Base-by-base conservation (phyloP, 2,888 invertebrate species). In the Synergus umbraculus region DNA sequence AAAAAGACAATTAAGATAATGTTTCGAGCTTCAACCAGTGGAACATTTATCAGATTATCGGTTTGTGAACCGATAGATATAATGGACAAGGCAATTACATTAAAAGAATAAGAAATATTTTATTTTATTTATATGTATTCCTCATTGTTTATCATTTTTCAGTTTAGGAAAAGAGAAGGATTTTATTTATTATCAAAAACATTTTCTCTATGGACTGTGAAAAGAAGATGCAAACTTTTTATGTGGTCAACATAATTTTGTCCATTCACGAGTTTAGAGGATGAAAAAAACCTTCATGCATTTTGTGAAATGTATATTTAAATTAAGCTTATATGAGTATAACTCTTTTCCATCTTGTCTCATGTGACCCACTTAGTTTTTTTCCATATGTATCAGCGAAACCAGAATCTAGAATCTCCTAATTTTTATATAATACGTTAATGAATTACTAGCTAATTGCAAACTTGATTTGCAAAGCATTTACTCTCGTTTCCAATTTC, bases 291-390 rank as follows among this genome's bases (percentile, higher is more conserved):
- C 44, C 43, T 44, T 22, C 44, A 46, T 60, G 18, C 9, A 67
- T 22, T 67, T 46, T 67, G 18, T n/a, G 22, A 67, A 44, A 65
- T 65, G 2, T 18, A 49, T 73, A 54, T 41, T 54, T 9, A 69
- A 69, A 69, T 69, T 69, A 22, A 15, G 46, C 13, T 29, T 2
- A 10, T 49, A 44, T 15, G 15, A 65, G 65, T 54, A 15, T 29
- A 13, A 12, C n/a, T 43, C 4, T 18, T 43, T 43, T 18, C 65
- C 43, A 4, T 1, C 12, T 18, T 66, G 10, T 18, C 8, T 12
- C 22, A 44, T 13, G 13, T 44, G 67, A 69, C 46, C 67, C 46
- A 29, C 4, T 46, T 67, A 8, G 10, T 69, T 69, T 69, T 69
- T 54, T 7, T n/a, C 8, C 8, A 29, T 29, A 29, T 54, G 8